Evolutionary conservation across 2,888 invertebrate genomes (phyloP).

Genomic region (Lissonota sp.): DNA sequence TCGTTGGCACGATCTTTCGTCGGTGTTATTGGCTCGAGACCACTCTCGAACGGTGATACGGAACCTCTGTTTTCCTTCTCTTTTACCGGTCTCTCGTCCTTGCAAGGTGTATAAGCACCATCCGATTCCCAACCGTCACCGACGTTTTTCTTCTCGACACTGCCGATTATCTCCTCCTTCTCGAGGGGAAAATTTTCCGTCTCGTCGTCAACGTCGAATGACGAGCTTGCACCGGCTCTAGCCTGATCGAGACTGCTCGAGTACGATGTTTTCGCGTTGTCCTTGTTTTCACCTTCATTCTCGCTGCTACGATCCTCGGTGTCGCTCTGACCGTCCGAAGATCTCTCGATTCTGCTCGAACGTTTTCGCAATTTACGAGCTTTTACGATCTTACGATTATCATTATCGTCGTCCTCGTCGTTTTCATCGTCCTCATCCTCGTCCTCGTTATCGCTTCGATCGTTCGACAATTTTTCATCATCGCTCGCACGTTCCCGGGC

Average conservation of each 20-base stretch:
- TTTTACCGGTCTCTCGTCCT: slow-evolving; percentile 79
- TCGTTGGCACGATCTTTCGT: slow-evolving; percentile 77
- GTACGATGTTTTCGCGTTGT: slow-evolving; percentile 48
- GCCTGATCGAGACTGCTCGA: slow-evolving; percentile 59
- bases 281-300: slow-evolving; percentile 42
- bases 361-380: slow-evolving; percentile 46
- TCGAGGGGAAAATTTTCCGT: slow-evolving; percentile 75
- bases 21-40: slow-evolving; percentile 81
- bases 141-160: slow-evolving; percentile 36
- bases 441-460: slow-evolving; percentile 27
- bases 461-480: slow-evolving; percentile 49
- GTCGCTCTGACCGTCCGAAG: slow-evolving; percentile 46
- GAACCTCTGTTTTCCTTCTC: slow-evolving; percentile 65
- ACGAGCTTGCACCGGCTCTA: slow-evolving; percentile 57
- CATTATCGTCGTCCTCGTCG: background rate
- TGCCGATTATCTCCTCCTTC: slow-evolving; percentile 68
- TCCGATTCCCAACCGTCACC: slow-evolving; percentile 79
- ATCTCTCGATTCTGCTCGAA: slow-evolving; percentile 31
- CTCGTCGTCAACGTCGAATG: slow-evolving; percentile 70
- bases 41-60: slow-evolving; percentile 74
- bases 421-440: background rate
- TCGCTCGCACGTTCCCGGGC: slow-evolving; percentile 32
- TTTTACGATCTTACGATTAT: slow-evolving; percentile 17
- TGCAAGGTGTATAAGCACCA: slow-evolving; percentile 81
- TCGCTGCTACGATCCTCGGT: slow-evolving; percentile 59